Percentiles rank a stretch among this genome's conserved stretches.
Evolutionary conservation across 2,113 vertebrate genomes (phyloP).

Genomic region (Gavialis gangeticus): DNA sequence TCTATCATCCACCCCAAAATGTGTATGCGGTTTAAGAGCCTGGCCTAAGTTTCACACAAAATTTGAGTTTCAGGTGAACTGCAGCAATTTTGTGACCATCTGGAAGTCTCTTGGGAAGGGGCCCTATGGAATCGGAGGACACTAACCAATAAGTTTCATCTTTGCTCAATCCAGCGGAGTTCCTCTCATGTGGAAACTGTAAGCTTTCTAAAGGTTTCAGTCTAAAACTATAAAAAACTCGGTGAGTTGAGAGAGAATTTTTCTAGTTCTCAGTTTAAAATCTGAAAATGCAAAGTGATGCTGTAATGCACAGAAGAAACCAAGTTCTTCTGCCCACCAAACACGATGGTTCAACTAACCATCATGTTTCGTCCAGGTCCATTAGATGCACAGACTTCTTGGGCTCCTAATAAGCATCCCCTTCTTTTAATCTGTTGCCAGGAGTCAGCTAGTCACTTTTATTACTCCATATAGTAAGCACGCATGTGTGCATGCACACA

Average conservation of each 20-base stretch:
- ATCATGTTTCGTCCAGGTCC: not conserved
- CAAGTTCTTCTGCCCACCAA: not conserved
- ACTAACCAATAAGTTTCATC: not conserved
- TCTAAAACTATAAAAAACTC: not conserved
- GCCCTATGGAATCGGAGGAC: not conserved
- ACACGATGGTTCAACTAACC: not conserved
- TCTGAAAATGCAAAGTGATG: not conserved
- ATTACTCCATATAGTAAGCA: not conserved
- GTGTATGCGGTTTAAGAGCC: slow-evolving; percentile 57
- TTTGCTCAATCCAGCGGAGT: not conserved
- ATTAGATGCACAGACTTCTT: not conserved
- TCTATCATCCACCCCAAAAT: slow-evolving; percentile 65
- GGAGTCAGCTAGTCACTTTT: too few relatives aligned
- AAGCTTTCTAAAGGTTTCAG: not conserved
- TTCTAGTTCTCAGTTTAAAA: not conserved
- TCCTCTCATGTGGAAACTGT: not conserved
- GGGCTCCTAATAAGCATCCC: not conserved
- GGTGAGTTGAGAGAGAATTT: accelerated
- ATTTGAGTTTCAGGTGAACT: slow-evolving; percentile 64
- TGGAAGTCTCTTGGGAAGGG: accelerated
- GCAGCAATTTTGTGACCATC: slow-evolving; percentile 52
- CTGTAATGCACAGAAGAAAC: not conserved
- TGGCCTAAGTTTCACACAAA: slow-evolving; percentile 58
- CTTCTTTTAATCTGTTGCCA: not conserved
- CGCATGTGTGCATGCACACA: too few relatives aligned